Evolutionary conservation across 2,888 invertebrate species (phyloP).

Genomic region (Ornithoptera alexandrae): DNA sequence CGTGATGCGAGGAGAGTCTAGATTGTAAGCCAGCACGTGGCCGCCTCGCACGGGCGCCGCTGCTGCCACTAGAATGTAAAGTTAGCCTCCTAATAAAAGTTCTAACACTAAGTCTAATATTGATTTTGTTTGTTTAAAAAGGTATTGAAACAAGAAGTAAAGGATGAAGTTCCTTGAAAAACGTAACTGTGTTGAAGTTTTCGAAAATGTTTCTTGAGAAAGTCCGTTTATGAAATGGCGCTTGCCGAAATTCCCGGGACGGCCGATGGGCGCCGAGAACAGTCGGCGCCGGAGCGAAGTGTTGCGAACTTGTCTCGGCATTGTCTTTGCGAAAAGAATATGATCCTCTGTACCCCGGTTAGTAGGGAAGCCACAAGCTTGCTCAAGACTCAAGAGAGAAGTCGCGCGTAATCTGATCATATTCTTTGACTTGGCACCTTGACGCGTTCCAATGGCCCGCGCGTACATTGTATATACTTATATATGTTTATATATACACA

Average conservation of each 20-base stretch:
- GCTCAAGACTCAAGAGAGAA: slow-evolving; percentile 63
- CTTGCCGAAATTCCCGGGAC: slow-evolving; percentile 61
- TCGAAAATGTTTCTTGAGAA: slow-evolving; percentile 77
- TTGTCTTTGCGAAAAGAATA: slow-evolving; percentile 74
- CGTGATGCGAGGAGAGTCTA: slow-evolving; percentile 59
- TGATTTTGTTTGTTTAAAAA: slow-evolving; percentile 90
- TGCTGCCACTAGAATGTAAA: slow-evolving; percentile 74
- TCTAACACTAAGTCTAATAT: slow-evolving; percentile 81
- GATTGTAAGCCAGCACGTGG: slow-evolving; percentile 69
- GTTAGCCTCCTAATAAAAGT: slow-evolving; percentile 70
- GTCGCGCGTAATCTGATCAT: slow-evolving; percentile 63
- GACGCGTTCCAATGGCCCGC: slow-evolving; percentile 30
- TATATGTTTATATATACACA: too few species aligned
- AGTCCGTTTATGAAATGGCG: slow-evolving; percentile 67
- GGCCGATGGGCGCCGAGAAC: slow-evolving; percentile 56
- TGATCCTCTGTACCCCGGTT: slow-evolving; percentile 57
- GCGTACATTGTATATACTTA: slow-evolving; percentile 1
- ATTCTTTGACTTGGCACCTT: slow-evolving; percentile 55
- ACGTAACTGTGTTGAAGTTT: slow-evolving; percentile 78
- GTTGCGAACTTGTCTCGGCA: slow-evolving; percentile 46
- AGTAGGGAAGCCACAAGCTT: slow-evolving; percentile 54
- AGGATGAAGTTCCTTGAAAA: slow-evolving; percentile 85
- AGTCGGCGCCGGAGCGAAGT: slow-evolving; percentile 58
- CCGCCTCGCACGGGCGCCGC: slow-evolving; percentile 50
- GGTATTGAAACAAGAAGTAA: slow-evolving; percentile 91